A percentile compares a stretch with the other conserved stretches of the same genome.
These are phyloP conservation scores for Endomychus coccineus DNA, from an alignment of 2,888 invertebrate species.

Conservation along the genomic window DNA sequence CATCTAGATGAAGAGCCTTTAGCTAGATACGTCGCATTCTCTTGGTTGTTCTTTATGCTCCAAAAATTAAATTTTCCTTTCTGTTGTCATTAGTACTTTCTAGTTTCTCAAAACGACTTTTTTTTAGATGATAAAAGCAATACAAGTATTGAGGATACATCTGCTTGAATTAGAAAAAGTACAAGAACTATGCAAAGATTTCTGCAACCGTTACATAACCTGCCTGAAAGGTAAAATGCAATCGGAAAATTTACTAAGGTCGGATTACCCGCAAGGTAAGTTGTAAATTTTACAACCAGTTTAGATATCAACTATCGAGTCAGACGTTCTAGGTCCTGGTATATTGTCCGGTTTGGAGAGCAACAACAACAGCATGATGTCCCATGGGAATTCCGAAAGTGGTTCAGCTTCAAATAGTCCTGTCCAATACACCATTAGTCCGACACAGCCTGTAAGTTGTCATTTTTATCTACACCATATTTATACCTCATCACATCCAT, in stretches of 20 bases:
- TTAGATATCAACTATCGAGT: constrained; percentile 3
- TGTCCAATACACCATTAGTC: constrained; percentile 43
- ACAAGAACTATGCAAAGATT: constrained; percentile 89
- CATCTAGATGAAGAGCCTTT: too few relatives aligned
- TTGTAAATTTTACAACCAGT: constrained; percentile 1
- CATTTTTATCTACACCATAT: background rate
- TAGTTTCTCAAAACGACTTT: too few relatives aligned
- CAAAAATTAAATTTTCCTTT: too few relatives aligned
- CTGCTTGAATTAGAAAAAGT: constrained; percentile 89
- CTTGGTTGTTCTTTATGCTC: too few relatives aligned
- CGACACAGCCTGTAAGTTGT: constrained; percentile 33
- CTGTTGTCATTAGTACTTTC: too few relatives aligned
- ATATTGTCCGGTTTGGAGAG: constrained; percentile 40
- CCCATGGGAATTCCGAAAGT: constrained; percentile 42
- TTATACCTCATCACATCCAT: too few relatives aligned
- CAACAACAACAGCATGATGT: constrained; percentile 44
- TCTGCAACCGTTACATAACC: constrained; percentile 87
- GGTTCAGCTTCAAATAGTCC: constrained; percentile 47
- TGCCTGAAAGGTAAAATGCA: constrained; percentile 88
- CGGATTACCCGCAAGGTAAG: constrained; percentile 64
- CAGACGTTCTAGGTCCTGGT: constrained; percentile 45
- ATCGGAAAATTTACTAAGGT: constrained; percentile 74
- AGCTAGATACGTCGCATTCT: too few relatives aligned
- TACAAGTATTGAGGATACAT: constrained; percentile 88
- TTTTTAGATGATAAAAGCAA: constrained; percentile 73